Conservation (phyloP, 2,113 vertebrate genomes). For the Aspidoscelis tigris region DNA sequence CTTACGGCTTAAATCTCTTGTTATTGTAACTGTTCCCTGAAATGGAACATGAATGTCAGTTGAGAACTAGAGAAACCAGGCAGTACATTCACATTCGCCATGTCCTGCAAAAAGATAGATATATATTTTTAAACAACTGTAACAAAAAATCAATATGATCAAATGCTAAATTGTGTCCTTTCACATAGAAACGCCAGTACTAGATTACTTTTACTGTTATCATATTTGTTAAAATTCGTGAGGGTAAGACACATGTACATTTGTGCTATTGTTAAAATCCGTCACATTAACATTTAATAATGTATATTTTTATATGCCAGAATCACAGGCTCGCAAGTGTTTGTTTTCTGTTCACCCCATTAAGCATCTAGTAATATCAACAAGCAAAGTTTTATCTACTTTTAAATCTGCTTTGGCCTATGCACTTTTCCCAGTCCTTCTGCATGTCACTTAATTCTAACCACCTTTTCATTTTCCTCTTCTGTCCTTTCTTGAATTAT, state of each 20-base stretch:
- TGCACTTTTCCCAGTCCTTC: conserved; percentile 67
- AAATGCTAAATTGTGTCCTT: conserved; percentile 46
- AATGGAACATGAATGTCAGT: conserved; percentile 36
- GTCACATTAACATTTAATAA: conserved; percentile 57
- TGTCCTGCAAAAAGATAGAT: conserved; percentile 41
- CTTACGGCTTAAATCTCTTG: conserved; percentile 35
- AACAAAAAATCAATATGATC: neutral
- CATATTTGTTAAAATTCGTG: conserved; percentile 51
- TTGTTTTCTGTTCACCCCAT: conserved; percentile 74
- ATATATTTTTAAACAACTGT: neutral
- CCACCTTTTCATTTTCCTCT: conserved; percentile 61
- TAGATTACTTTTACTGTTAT: conserved; percentile 43
- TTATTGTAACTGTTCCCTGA: conserved; percentile 40
- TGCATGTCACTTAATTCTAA: conserved; percentile 81
- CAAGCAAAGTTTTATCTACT: conserved; percentile 67
- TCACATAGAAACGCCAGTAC: conserved; percentile 42
- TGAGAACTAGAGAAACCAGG: conserved; percentile 40
- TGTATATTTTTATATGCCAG: conserved; percentile 61
- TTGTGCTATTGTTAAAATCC: conserved; percentile 39
- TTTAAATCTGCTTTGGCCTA: conserved; percentile 75
- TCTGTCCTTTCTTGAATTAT: conserved; percentile 75
- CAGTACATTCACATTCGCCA: conserved; percentile 50
- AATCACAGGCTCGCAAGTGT: conserved; percentile 70
- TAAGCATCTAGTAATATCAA: conserved; percentile 65
- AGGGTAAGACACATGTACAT: conserved; percentile 53